Evolutionary conservation across 2,797 vertebrate species (phyloP).

Genomic region (Enteromius fasciolatus): DNA sequence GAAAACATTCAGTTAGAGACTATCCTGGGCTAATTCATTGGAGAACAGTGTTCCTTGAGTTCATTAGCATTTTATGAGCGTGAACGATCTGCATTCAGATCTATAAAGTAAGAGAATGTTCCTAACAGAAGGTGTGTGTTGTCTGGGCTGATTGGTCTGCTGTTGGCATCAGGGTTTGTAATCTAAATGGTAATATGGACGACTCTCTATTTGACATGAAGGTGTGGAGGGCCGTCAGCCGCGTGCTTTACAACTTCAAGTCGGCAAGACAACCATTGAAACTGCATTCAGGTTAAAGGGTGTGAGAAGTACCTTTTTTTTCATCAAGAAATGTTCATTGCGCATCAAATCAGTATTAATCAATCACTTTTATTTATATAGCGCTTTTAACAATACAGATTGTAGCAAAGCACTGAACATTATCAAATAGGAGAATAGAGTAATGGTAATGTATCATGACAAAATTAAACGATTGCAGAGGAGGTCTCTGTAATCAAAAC

Average conservation of each 20-base stretch:
- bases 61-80: neutral
- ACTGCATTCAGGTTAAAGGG: neutral
- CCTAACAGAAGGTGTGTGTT: slow-evolving; percentile 31
- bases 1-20: slow-evolving; percentile 1
- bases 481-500: too few relatives aligned
- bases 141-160: slow-evolving; percentile 68
- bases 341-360: neutral
- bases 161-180: slow-evolving; percentile 71
- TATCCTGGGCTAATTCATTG: neutral
- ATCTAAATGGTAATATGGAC: slow-evolving; percentile 81
- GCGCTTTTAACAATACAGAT: too few relatives aligned
- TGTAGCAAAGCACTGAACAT: too few relatives aligned
- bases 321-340: neutral
- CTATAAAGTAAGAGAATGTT: neutral
- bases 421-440: too few relatives aligned
- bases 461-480: too few relatives aligned
- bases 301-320: neutral
- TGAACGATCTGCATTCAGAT: slow-evolving; percentile 3
- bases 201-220: slow-evolving; percentile 54
- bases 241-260: slow-evolving; percentile 22
- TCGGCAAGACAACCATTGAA: neutral
- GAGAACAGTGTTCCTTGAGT: neutral
- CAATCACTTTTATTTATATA: too few relatives aligned
- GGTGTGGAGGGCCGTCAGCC: slow-evolving; percentile 64
- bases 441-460: too few relatives aligned